Evolutionary conservation across 2,797 vertebrate genomes (phyloP), one percentile per base, ranked within the genome.

Genomic region (Microctenopoma lineatum): DNA sequence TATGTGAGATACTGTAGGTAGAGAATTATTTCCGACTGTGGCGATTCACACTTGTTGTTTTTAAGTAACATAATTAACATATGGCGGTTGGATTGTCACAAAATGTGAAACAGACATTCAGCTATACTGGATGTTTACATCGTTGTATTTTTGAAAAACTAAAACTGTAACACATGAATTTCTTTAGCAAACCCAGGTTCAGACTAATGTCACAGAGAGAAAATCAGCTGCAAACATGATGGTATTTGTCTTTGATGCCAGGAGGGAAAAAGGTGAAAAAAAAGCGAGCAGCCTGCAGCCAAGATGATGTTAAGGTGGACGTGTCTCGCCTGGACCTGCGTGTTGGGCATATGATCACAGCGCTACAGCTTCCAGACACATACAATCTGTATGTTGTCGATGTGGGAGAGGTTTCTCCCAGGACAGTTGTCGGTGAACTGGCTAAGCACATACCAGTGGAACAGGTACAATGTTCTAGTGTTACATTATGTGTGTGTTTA

Each of bases 271-370:
- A 95, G 70, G 95, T 94, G 50, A 93, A 94, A 63, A 91, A 89
- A 72, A 94, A 90, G 27, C 53, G 80, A 42, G 52, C 61, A 18
- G 75, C 85, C 12, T 79, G 85, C 44, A 64, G 57, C 38, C 87
- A 90, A 14, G 93, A 93, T 42, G 86, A 92, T 1, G 90, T 81
- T 68, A 91, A 88, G 65, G 70, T 96, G 64, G 95, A 98, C 64
- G 94, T 95, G 73, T 97, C 97, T 15, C 84, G 91, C n/a, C 92
- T 98, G 85, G 96, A 98, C 90, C 84, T 98, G 86, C 94, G 96
- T 5, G 93, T 98, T 66, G 97, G 96, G 64, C 92, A 92, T 55
- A 95, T 98, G 63, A 29, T 95, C 66, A 84, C 85, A 59, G 95
- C 93, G 0, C 80, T 92, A 85, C 96, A 95, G 76, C 95, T 96